phyloP scores from a whole-genome alignment of 2,113 vertebrate genomes.

The Trogon melanurus region DNA sequence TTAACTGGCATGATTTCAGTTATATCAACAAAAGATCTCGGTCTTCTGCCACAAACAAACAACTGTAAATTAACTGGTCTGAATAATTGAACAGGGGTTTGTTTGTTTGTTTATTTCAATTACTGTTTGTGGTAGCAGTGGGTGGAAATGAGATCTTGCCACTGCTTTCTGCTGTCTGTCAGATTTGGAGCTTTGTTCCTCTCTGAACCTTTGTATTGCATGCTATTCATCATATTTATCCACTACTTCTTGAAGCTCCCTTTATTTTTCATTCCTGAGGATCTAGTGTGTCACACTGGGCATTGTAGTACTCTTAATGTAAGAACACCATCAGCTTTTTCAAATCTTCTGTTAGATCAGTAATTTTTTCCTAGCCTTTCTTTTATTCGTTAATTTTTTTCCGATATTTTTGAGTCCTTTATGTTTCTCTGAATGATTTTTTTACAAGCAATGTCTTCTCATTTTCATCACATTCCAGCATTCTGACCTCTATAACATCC shows the following conservation, averaged over 20 bases:
- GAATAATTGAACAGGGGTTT: conserved; percentile 45
- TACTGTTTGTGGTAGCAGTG: conserved; percentile 60
- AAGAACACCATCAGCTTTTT: background rate
- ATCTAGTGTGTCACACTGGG: background rate
- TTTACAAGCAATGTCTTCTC: background rate
- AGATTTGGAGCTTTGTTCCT: background rate
- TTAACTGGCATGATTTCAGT: conserved; percentile 39
- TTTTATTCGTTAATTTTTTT: background rate
- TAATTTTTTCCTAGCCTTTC: background rate
- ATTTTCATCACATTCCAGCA: background rate
- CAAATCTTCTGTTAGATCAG: background rate
- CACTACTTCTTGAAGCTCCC: background rate
- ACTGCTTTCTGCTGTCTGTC: background rate
- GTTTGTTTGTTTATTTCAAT: conserved; percentile 65
- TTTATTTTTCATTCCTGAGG: background rate
- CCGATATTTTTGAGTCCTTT: background rate
- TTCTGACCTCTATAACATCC: background rate
- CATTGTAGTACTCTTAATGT: background rate
- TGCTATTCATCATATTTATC: background rate
- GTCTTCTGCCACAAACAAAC: conserved; percentile 56
- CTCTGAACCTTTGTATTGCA: background rate
- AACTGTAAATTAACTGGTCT: conserved; percentile 47
- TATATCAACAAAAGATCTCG: conserved; percentile 45
- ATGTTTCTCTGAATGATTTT: background rate
- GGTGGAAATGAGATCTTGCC: conserved; percentile 36